Conservation (phyloP, 1,140 invertebrate genomes). For the Sarcophaga bullata region DNA sequence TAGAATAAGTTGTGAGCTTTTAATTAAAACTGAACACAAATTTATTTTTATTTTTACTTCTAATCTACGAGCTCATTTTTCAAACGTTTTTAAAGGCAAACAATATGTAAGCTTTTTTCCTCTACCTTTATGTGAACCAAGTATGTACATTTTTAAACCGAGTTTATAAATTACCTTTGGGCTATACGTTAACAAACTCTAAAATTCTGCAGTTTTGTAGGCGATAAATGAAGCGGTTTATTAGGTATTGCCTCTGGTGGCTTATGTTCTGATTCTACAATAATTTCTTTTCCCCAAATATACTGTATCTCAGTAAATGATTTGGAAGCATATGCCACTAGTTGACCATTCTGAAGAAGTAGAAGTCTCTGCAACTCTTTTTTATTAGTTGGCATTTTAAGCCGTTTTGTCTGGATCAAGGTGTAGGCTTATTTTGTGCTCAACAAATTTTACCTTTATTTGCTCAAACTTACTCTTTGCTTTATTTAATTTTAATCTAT, state of each 20-base stretch:
- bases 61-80: too few species aligned
- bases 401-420: constrained; percentile 57
- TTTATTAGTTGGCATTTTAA: constrained; percentile 48
- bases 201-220: too few species aligned
- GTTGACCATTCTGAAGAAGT: constrained; percentile 51
- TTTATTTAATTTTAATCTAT: constrained; percentile 53
- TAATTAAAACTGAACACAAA: too few species aligned
- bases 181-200: too few species aligned
- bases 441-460: constrained; percentile 57
- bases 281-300: constrained; percentile 48
- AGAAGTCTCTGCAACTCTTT: constrained; percentile 52
- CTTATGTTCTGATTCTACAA: constrained; percentile 66
- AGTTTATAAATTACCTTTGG: too few species aligned
- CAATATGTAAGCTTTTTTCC: too few species aligned
- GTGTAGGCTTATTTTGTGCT: constrained; percentile 54
- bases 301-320: constrained; percentile 55
- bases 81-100: too few species aligned
- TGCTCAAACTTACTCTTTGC: constrained; percentile 52
- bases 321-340: constrained; percentile 54
- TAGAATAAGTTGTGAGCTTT: too few species aligned
- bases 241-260: constrained; percentile 65
- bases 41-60: too few species aligned
- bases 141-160: too few species aligned
- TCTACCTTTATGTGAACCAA: too few species aligned
- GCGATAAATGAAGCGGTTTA: constrained; percentile 50